Conservation (phyloP, 2,888 invertebrate species). For the Xanthia togata region DNA sequence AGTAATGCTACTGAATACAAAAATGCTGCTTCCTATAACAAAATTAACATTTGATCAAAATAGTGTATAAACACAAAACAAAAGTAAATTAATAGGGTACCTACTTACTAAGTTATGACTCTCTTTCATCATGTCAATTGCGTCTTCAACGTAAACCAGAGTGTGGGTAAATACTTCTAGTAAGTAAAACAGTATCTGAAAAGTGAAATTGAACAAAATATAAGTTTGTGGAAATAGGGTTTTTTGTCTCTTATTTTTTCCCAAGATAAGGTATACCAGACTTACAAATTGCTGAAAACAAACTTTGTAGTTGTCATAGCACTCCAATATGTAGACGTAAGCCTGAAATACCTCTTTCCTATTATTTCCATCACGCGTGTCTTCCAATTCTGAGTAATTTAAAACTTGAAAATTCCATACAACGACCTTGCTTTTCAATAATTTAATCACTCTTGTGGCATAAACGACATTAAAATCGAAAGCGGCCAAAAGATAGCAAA, state of each 20-base stretch:
- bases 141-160: conserved; percentile 12
- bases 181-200: conserved; percentile 38
- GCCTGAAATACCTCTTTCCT: conserved; percentile 23
- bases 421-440: conserved; percentile 8
- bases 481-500: background rate
- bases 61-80: background rate
- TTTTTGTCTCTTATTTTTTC: background rate
- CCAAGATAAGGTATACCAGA: background rate
- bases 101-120: background rate
- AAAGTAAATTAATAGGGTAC: background rate
- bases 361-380: background rate
- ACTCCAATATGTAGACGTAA: conserved; percentile 32
- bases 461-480: conserved; percentile 20
- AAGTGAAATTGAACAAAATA: background rate
- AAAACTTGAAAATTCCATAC: conserved; percentile 11
- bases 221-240: background rate
- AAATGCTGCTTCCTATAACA: background rate
- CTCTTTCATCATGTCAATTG: background rate
- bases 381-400: background rate
- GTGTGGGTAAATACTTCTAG: conserved; percentile 20
- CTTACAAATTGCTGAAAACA: conserved; percentile 39
- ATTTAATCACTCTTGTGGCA: background rate
- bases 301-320: conserved; percentile 24
- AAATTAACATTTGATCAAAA: background rate
- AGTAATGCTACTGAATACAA: background rate